Evolutionary conservation across 2,797 vertebrate species (phyloP).

Genomic region (Ctenopoma kingsleyae): DNA sequence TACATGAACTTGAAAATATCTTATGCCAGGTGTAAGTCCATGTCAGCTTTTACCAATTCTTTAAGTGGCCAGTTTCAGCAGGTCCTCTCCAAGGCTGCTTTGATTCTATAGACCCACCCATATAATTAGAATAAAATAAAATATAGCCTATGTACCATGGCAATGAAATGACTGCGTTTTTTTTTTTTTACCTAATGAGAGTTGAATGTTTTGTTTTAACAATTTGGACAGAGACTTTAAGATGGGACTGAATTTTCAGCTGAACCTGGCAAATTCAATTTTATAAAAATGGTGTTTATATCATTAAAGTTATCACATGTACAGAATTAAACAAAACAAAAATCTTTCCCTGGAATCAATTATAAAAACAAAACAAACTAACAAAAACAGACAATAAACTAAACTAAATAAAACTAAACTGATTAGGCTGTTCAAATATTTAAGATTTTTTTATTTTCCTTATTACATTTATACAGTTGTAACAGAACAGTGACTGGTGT

Average conservation of each 20-base stretch:
- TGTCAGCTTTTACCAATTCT: conserved; percentile 65
- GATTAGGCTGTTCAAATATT: not conserved
- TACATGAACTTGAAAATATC: conserved; percentile 16
- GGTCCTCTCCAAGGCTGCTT: conserved; percentile 34
- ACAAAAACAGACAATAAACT: not conserved
- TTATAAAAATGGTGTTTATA: not conserved
- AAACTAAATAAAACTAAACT: not conserved
- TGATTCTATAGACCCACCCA: conserved; percentile 20
- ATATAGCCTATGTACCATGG: not conserved
- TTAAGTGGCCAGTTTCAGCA: conserved; percentile 42
- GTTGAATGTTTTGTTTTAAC: not conserved
- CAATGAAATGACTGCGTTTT: not conserved
- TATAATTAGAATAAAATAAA: conserved; percentile 14
- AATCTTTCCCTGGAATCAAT: not conserved
- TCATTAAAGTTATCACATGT: not conserved
- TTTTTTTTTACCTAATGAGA: not conserved
- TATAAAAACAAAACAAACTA: not conserved
- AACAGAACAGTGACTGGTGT: not conserved
- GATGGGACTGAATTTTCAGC: not conserved
- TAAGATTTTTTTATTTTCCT: no score
- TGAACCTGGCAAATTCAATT: not conserved
- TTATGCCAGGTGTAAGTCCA: conserved; percentile 49
- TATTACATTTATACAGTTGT: not conserved
- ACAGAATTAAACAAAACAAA: not conserved
- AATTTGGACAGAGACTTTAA: not conserved